A percentile compares a stretch with the other conserved stretches of the same genome.
Conservation (phyloP, 2,113 vertebrate species). For the Chiloscyllium plagiosum region DNA sequence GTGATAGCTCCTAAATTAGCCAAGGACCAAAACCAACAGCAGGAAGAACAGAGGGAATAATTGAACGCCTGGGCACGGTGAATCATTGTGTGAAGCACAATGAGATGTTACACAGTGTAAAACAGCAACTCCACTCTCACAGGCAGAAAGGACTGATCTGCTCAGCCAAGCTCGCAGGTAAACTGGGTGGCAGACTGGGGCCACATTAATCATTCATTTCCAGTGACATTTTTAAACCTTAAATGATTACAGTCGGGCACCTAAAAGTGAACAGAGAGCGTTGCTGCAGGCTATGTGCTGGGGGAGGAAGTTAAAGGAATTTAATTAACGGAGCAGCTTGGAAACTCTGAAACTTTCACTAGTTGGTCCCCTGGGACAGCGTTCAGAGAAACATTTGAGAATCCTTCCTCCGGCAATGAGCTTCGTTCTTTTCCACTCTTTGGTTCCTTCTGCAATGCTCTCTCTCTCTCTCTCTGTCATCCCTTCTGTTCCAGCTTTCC, state of each 20-base stretch:
- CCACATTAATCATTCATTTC: conserved; percentile 23
- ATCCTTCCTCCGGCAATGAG: background rate
- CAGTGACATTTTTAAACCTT: background rate
- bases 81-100: background rate
- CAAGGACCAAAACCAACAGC: background rate
- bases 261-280: background rate
- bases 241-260: background rate
- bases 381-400: background rate
- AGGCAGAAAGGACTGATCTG: background rate
- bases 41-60: background rate
- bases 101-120: background rate
- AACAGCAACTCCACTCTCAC: background rate
- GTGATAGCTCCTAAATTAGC: background rate
- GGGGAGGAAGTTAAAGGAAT: conserved; percentile 6
- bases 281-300: background rate
- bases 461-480: background rate
- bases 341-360: background rate
- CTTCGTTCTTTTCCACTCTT: background rate
- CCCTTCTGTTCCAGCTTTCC: no score
- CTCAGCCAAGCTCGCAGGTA: background rate
- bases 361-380: background rate
- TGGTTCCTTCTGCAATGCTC: background rate
- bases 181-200: background rate
- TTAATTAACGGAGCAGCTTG: background rate
- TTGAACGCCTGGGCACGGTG: background rate